A percentile compares a stretch with the other conserved stretches of the same genome.
phyloP scores from a whole-genome alignment of 2,113 vertebrate species.

The Paracyprichromis sp. region DNA sequence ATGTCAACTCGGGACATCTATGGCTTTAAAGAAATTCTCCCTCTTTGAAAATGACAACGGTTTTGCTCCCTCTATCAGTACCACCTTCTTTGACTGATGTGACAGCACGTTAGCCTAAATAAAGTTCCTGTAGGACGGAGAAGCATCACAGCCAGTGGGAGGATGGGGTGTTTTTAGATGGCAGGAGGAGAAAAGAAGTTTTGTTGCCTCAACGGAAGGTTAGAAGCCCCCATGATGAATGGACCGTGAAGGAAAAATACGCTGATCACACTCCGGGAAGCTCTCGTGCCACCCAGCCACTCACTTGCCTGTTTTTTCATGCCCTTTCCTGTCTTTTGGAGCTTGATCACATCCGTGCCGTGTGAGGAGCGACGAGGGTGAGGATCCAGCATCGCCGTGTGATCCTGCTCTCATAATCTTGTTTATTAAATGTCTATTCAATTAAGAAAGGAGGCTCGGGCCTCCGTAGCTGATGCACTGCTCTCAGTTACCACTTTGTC shows the following conservation, averaged over 20 bases:
- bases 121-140: conserved; percentile 31
- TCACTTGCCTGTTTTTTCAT: background rate
- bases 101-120: conserved; percentile 51
- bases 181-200: background rate
- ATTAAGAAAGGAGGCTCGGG: conserved; percentile 47
- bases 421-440: conserved; percentile 67
- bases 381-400: background rate
- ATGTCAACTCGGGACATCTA: background rate
- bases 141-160: background rate
- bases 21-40: background rate
- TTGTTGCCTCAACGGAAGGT: conserved; percentile 20
- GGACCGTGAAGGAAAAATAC: background rate
- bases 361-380: background rate
- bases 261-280: conserved; percentile 9
- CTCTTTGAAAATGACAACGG: background rate
- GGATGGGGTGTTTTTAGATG: background rate
- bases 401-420: conserved; percentile 53
- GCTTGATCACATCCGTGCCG: background rate
- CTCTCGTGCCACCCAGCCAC: background rate
- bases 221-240: conserved; percentile 35
- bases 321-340: background rate
- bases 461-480: conserved; percentile 51
- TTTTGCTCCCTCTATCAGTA: conserved; percentile 31
- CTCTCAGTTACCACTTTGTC: conserved; percentile 60
- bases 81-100: conserved; percentile 5